These are phyloP conservation scores for Laterallus jamaicensis DNA, from an alignment of 2,113 vertebrate species.

Conservation along the genomic window DNA sequence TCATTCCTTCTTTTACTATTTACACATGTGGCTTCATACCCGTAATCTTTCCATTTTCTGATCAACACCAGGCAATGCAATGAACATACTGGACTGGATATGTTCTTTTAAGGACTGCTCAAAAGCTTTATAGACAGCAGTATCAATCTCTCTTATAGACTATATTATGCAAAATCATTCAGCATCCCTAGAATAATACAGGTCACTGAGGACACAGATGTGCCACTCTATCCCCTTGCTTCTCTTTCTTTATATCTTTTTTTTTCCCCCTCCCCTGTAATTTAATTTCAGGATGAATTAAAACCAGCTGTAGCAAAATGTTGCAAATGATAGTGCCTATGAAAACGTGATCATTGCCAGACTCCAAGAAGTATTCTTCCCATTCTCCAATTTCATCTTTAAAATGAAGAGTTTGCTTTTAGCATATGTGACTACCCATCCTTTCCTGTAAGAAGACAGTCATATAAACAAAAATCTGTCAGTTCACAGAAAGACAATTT, in stretches of 20 bases:
- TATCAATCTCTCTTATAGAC: neutral
- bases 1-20: constrained; percentile 49
- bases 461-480: neutral
- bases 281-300: constrained; percentile 58
- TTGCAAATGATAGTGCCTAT: constrained; percentile 41
- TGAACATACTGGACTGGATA: neutral
- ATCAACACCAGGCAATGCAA: constrained; percentile 10
- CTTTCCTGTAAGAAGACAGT: neutral
- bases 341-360: constrained; percentile 11
- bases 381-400: constrained; percentile 15
- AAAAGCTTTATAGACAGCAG: neutral
- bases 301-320: constrained; percentile 27
- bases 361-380: constrained; percentile 14
- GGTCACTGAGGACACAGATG: neutral
- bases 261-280: neutral
- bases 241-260: neutral
- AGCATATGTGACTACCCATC: neutral
- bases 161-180: neutral
- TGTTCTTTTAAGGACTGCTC: neutral
- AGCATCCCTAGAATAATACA: neutral
- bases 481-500: neutral
- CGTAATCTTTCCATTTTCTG: neutral
- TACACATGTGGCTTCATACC: constrained; percentile 17
- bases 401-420: neutral
- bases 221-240: neutral